These are phyloP conservation scores for Huso huso DNA, from an alignment of 2,797 vertebrate species.

Conservation along the genomic window DNA sequence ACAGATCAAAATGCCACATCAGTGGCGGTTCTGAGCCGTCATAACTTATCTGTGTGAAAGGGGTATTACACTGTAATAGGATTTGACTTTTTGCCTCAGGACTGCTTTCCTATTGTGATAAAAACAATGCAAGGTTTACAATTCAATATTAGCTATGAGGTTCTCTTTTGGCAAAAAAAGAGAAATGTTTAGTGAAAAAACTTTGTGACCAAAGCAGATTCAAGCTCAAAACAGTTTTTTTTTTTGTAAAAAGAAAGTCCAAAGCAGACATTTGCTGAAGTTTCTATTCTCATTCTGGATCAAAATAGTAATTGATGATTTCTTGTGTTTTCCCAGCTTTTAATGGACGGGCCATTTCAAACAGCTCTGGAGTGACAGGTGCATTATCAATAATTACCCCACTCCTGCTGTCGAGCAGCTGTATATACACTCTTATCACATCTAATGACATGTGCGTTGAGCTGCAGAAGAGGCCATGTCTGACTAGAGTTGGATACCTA, in stretches of 20 bases:
- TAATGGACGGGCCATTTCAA: constrained; percentile 21
- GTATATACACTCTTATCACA: constrained; percentile 55
- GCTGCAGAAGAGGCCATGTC: background rate
- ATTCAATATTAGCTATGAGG: no score
- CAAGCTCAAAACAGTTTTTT: no score
- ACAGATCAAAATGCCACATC: no score
- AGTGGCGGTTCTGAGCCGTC: no score
- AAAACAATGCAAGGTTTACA: no score
- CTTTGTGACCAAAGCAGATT: no score
- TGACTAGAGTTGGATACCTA: background rate
- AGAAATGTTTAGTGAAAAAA: no score
- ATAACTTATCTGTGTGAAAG: no score
- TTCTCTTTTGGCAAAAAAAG: no score
- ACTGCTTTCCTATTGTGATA: no score
- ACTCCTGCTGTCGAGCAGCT: constrained; percentile 38
- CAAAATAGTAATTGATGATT: background rate
- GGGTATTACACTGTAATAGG: no score
- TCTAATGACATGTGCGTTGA: constrained; percentile 20
- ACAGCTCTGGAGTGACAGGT: constrained; percentile 53
- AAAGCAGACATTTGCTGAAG: constrained; percentile 30
- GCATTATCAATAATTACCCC: constrained; percentile 56
- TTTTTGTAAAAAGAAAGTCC: constrained; percentile 22
- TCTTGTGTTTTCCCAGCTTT: constrained; percentile 34
- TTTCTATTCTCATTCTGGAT: background rate
- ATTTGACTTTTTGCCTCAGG: no score